Conservation (phyloP, 2,888 invertebrate species). For the Ormyrus pomaceus region DNA sequence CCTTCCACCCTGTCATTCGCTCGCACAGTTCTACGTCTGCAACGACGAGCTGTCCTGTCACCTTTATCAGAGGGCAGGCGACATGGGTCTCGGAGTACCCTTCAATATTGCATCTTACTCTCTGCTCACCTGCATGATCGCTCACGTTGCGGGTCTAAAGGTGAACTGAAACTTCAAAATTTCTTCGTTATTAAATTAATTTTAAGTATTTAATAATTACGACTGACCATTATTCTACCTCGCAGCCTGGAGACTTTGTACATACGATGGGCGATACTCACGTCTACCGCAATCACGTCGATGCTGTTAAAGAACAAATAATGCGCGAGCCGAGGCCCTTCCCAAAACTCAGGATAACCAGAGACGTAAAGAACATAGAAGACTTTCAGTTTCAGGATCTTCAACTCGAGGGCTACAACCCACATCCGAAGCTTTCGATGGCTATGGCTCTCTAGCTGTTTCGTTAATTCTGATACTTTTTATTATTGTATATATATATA, state of each 20-base stretch:
- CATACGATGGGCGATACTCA: slow-evolving; percentile 97
- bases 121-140: slow-evolving; percentile 95
- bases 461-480: too few relatives aligned
- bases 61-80: slow-evolving; percentile 96
- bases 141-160: slow-evolving; percentile 93
- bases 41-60: slow-evolving; percentile 91
- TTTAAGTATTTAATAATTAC: background rate
- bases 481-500: too few relatives aligned
- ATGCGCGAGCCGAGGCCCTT: slow-evolving; percentile 87
- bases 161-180: slow-evolving; percentile 73
- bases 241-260: slow-evolving; percentile 92
- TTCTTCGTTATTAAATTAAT: background rate
- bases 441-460: slow-evolving; percentile 87
- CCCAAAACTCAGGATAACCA: slow-evolving; percentile 87
- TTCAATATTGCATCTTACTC: slow-evolving; percentile 99
- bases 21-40: slow-evolving; percentile 95
- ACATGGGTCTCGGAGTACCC: slow-evolving; percentile 98
- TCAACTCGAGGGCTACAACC: slow-evolving; percentile 88
- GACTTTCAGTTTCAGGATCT: slow-evolving; percentile 93
- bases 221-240: slow-evolving; percentile 49
- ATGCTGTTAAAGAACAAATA: slow-evolving; percentile 88
- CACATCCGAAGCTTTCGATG: slow-evolving; percentile 94
- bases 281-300: slow-evolving; percentile 93
- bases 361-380: slow-evolving; percentile 86
- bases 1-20: slow-evolving; percentile 96